Percentiles rank a stretch among this genome's conserved stretches.
phyloP scores from a whole-genome alignment of 2,888 invertebrate genomes.

The Plutella xylostella region DNA sequence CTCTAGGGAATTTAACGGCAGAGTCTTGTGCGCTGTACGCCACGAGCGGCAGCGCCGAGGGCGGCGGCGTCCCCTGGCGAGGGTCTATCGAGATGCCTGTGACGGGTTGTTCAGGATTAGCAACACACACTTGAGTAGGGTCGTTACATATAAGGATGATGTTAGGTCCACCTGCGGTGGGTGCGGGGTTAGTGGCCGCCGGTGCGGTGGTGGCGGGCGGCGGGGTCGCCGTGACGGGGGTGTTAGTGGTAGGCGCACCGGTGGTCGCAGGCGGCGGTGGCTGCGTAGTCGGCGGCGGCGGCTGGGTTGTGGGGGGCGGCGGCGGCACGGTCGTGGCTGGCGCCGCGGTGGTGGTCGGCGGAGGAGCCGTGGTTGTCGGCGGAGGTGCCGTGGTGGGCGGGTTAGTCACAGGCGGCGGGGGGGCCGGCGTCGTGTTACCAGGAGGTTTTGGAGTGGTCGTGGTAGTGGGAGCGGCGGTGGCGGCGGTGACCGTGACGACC shows the following conservation, averaged over 20 bases:
- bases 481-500: conserved; percentile 14
- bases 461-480: conserved; percentile 20
- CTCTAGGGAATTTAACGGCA: conserved; percentile 51
- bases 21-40: conserved; percentile 46
- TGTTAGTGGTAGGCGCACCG: conserved; percentile 20
- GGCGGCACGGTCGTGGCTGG: conserved; percentile 18
- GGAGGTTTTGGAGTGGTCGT: conserved; percentile 15
- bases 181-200: conserved; percentile 10
- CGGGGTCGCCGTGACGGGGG: conserved; percentile 21
- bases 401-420: conserved; percentile 28
- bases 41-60: conserved; percentile 36
- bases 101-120: conserved; percentile 53
- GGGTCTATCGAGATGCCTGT: conserved; percentile 60
- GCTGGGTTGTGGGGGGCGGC: conserved; percentile 12
- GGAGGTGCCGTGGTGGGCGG: conserved; percentile 27
- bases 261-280: conserved; percentile 18
- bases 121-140: conserved; percentile 52
- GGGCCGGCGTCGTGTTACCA: conserved; percentile 49
- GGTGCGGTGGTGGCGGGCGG: conserved; percentile 19
- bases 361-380: conserved; percentile 6
- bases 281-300: conserved; percentile 16
- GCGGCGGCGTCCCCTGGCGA: conserved; percentile 52
- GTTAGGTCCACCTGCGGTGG: conserved; percentile 31
- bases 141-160: conserved; percentile 42
- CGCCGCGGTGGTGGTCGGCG: conserved; percentile 16